Evolutionary conservation across 2,797 vertebrate genomes (phyloP).

Genomic region (Graptemys geographica): DNA sequence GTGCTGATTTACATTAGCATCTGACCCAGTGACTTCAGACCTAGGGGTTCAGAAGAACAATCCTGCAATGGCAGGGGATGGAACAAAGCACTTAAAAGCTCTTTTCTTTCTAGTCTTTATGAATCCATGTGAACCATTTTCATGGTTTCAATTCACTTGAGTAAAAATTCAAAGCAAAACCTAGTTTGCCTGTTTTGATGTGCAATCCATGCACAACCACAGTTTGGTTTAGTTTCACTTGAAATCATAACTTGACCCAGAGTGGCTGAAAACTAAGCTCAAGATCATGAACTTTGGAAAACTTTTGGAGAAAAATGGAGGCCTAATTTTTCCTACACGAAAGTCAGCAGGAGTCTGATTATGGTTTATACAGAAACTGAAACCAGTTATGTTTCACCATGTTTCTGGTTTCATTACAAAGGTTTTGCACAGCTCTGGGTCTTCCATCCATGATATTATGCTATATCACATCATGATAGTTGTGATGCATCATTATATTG

Average conservation of each 20-base stretch:
- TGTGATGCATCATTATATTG: neutral
- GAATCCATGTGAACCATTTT: neutral
- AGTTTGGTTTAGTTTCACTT: slow-evolving; percentile 6
- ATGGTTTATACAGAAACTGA: neutral
- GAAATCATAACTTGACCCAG: slow-evolving; percentile 22
- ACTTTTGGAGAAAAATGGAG: neutral
- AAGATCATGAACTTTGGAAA: slow-evolving; percentile 27
- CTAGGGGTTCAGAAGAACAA: neutral
- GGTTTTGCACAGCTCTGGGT: neutral
- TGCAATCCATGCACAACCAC: neutral
- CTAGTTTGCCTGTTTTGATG: neutral
- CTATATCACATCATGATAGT: fast-evolving
- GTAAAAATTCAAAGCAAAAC: neutral
- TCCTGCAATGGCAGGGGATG: neutral
- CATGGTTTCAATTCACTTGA: slow-evolving; percentile 16
- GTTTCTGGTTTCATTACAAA: slow-evolving; percentile 6
- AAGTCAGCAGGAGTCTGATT: neutral
- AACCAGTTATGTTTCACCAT: slow-evolving; percentile 1
- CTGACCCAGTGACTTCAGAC: neutral
- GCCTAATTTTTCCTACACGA: neutral
- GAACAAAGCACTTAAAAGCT: neutral
- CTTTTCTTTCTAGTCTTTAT: neutral
- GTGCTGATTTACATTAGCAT: neutral
- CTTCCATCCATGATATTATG: neutral
- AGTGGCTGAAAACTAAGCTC: neutral